Conservation (phyloP, 1,140 invertebrate genomes). For the Dryas iulia region DNA sequence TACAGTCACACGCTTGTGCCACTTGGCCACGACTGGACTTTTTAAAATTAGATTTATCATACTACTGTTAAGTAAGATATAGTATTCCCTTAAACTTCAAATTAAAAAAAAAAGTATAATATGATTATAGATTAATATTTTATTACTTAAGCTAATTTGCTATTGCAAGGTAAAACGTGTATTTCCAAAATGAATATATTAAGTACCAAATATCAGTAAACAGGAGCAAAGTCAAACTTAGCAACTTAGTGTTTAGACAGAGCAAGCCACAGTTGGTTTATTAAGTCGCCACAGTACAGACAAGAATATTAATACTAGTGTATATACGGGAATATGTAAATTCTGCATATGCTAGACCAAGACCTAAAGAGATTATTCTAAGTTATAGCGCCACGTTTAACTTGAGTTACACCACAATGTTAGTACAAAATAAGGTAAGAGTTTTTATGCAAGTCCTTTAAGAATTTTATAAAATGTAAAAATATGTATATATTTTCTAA, state of each 20-base stretch:
- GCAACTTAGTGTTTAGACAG: conserved; percentile 8
- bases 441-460: background rate
- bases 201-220: no score
- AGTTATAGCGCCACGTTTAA: background rate
- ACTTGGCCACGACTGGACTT: no score
- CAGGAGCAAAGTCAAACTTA: background rate
- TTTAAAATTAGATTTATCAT: no score
- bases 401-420: background rate
- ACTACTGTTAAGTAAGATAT: no score
- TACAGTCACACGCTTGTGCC: no score
- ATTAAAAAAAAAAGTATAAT: no score
- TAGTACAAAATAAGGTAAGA: background rate
- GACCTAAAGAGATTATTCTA: conserved; percentile 3
- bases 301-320: background rate
- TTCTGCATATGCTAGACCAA: background rate
- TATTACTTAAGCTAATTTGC: no score
- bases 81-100: no score
- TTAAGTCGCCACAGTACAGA: background rate
- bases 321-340: background rate
- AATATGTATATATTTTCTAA: no score
- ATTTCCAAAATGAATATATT: no score
- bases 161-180: no score
- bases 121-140: no score
- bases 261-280: conserved; percentile 8
- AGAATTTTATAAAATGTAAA: background rate